Evolutionary conservation across 2,888 invertebrate genomes (phyloP).

Genomic region (Parnassius smintheus): DNA sequence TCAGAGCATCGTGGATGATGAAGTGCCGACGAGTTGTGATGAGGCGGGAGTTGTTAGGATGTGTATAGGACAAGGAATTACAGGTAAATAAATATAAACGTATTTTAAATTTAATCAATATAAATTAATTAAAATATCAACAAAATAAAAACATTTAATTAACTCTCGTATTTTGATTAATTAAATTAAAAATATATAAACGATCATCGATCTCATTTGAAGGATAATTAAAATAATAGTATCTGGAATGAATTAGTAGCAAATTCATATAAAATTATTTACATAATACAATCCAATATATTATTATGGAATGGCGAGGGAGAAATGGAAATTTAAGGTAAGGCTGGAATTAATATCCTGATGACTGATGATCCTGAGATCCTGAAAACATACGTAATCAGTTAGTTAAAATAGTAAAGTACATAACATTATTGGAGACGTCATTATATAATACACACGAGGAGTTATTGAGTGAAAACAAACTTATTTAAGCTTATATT

Average conservation of each 20-base stretch:
- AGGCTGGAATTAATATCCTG: constrained; percentile 9
- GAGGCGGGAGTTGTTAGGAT: not conserved
- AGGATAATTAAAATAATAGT: not conserved
- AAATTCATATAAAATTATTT: not conserved
- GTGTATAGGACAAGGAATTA: not conserved
- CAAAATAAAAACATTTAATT: too few relatives aligned
- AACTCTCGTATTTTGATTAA: too few relatives aligned
- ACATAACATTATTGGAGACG: too few relatives aligned
- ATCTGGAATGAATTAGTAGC: constrained; percentile 12
- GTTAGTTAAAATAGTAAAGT: not conserved
- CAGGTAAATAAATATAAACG: too few relatives aligned
- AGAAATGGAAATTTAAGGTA: constrained; percentile 4
- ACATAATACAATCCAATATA: not conserved
- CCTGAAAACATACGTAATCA: constrained; percentile 10
- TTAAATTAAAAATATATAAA: too few relatives aligned
- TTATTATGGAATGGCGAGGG: constrained; percentile 14
- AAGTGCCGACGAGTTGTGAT: not conserved
- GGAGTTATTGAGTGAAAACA: too few relatives aligned
- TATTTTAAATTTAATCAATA: too few relatives aligned
- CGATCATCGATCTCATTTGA: too few relatives aligned
- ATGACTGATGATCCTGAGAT: too few relatives aligned
- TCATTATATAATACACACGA: too few relatives aligned
- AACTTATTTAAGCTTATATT: too few relatives aligned
- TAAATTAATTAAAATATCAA: too few relatives aligned
- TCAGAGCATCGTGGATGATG: constrained; percentile 68